These are phyloP conservation scores for Pontoporia blainvillei DNA, from an alignment of 2,113 vertebrate genomes.

Conservation along the genomic window DNA sequence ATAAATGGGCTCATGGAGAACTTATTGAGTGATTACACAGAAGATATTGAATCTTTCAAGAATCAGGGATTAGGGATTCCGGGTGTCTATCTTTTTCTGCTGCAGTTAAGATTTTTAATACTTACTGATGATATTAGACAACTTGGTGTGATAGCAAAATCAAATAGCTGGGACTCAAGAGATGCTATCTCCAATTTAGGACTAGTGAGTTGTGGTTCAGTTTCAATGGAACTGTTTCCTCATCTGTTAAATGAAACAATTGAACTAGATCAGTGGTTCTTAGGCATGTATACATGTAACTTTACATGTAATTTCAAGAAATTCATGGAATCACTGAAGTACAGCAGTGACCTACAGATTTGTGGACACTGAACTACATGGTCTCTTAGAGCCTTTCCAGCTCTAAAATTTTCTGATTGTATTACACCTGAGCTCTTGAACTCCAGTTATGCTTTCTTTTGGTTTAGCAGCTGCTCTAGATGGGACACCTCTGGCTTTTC, in stretches of 20 bases:
- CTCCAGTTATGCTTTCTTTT: neutral
- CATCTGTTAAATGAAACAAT: neutral
- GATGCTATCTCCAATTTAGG: neutral
- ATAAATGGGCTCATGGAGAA: neutral
- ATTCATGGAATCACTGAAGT: neutral
- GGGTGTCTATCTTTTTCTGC: neutral
- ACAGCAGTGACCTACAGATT: neutral
- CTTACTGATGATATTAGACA: neutral
- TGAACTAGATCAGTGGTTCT: neutral
- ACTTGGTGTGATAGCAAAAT: neutral
- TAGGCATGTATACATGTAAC: neutral
- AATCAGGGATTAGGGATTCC: neutral
- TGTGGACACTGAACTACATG: neutral
- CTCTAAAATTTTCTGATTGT: neutral
- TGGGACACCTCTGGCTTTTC: neutral
- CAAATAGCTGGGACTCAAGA: neutral
- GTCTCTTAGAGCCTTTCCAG: neutral
- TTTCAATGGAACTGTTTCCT: neutral
- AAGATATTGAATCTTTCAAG: neutral
- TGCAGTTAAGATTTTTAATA: conserved; percentile 25
- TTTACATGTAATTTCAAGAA: neutral
- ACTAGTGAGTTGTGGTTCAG: neutral
- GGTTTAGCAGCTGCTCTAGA: neutral
- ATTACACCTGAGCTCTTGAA: neutral
- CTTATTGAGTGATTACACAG: neutral